These are phyloP conservation scores for Masticophis lateralis DNA, from an alignment of 2,797 vertebrate species.

Conservation along the genomic window DNA sequence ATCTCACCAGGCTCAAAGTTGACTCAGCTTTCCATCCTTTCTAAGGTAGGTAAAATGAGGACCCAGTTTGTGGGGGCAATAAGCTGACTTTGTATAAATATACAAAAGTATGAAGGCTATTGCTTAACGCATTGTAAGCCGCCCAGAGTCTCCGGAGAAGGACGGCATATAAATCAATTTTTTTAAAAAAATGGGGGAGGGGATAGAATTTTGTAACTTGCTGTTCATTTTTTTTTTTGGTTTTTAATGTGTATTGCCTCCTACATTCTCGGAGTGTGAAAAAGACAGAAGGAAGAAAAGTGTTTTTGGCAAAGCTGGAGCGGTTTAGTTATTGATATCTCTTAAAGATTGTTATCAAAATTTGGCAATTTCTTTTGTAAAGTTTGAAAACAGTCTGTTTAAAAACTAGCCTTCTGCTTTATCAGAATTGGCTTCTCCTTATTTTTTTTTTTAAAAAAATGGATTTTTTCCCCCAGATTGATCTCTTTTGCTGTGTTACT, in stretches of 20 bases:
- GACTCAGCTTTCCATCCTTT: too few species aligned
- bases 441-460: background rate
- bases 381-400: constrained; percentile 52
- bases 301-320: constrained; percentile 40
- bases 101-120: too few species aligned
- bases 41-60: too few species aligned
- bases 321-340: constrained; percentile 40
- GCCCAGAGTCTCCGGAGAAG: too few species aligned
- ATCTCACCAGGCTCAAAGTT: too few species aligned
- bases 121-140: too few species aligned
- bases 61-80: too few species aligned
- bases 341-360: constrained; percentile 44
- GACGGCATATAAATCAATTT: too few species aligned
- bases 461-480: background rate
- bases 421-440: background rate
- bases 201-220: constrained; percentile 3
- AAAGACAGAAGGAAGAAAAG: constrained; percentile 39
- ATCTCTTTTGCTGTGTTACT: background rate
- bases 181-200: background rate
- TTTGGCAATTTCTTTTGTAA: constrained; percentile 27
- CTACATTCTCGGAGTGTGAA: constrained; percentile 32
- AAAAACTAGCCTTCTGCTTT: constrained; percentile 48
- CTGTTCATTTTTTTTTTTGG: constrained; percentile 44
- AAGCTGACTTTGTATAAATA: too few species aligned
- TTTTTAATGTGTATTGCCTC: constrained; percentile 17